Percentiles rank a stretch among this genome's conserved stretches.
Conservation (phyloP, 2,888 invertebrate species). For the Xanthorhoe designata region DNA sequence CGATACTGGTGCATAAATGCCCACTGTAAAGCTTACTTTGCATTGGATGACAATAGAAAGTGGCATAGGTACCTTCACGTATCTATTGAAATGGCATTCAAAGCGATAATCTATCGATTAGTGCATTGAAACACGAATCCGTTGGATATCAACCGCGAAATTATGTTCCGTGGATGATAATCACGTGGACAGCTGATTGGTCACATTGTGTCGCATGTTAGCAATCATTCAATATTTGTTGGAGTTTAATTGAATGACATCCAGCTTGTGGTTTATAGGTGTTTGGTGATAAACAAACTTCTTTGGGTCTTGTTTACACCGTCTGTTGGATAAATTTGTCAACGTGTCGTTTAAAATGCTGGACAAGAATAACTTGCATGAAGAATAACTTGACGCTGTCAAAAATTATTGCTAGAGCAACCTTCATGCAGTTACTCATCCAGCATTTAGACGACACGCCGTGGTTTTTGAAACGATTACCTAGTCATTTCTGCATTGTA, state of each 20-base stretch:
- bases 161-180: slow-evolving; percentile 69
- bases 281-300: background rate
- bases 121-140: slow-evolving; percentile 44
- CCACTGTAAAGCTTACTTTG: slow-evolving; percentile 9
- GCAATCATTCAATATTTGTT: slow-evolving; percentile 47
- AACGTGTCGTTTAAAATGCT: background rate
- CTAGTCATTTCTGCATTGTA: too few species aligned
- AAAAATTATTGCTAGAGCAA: too few species aligned
- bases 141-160: slow-evolving; percentile 65
- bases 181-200: slow-evolving; percentile 62
- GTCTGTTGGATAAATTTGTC: too few species aligned
- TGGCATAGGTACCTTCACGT: slow-evolving; percentile 5
- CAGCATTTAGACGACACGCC: too few species aligned
- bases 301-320: background rate
- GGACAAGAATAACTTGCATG: too few species aligned
- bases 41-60: background rate
- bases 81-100: slow-evolving; percentile 41
- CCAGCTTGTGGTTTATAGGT: slow-evolving; percentile 5
- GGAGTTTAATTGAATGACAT: slow-evolving; percentile 46
- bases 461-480: too few species aligned
- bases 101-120: slow-evolving; percentile 64
- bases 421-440: too few species aligned
- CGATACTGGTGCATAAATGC: background rate
- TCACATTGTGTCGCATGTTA: slow-evolving; percentile 51
- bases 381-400: too few species aligned